Evolutionary conservation across 35 echinoderm and acorn worm genomes (phyloP).

Genomic region (Lytechinus pictus): DNA sequence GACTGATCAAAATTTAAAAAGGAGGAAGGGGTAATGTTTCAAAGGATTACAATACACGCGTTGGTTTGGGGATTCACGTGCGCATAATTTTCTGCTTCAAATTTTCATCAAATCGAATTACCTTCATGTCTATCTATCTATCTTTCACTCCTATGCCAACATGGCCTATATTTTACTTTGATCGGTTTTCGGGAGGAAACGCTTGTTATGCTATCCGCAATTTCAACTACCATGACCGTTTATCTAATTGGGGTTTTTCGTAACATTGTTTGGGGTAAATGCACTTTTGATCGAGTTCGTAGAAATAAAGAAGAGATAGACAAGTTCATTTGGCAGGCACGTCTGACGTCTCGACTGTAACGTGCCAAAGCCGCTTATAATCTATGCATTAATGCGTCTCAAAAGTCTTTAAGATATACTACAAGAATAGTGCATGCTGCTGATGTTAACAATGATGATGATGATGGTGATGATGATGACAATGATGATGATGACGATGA

Average conservation of each 20-base stretch:
- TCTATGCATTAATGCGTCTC: not conserved
- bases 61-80: no score
- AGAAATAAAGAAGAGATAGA: not conserved
- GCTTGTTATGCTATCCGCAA: not conserved
- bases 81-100: no score
- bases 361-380: not conserved
- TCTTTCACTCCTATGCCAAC: no score
- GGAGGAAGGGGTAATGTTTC: no score
- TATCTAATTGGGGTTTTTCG: not conserved
- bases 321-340: not conserved
- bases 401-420: not conserved
- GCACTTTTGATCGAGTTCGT: not conserved
- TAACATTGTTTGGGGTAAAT: conserved; percentile 4
- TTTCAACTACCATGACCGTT: not conserved
- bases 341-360: not conserved
- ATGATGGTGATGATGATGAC: no score
- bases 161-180: no score
- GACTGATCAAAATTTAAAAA: no score
- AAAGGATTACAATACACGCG: no score
- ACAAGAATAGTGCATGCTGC: not conserved
- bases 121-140: no score
- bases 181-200: not conserved
- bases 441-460: no score
- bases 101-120: no score
- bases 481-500: no score